Evolutionary conservation across 2,113 vertebrate species (phyloP).

Genomic region (Corvus moneduloides): DNA sequence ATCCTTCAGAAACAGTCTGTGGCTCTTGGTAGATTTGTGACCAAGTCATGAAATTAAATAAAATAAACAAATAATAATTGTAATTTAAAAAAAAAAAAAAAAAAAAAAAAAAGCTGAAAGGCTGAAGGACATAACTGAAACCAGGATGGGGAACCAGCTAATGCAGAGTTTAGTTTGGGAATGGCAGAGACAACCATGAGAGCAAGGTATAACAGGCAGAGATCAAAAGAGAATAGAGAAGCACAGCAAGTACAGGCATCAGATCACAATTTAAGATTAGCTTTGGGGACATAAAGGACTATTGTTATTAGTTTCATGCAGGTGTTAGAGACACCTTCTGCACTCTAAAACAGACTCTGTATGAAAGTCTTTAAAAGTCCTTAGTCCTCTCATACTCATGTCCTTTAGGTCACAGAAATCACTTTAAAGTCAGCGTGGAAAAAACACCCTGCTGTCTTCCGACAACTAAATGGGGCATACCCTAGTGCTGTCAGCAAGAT

Average conservation of each 20-base stretch:
- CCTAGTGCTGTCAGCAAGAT: conserved; percentile 14
- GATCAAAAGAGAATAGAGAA: not conserved
- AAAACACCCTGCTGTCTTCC: not conserved
- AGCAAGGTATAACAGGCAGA: not conserved
- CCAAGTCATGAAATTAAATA: not conserved
- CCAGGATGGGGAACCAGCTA: not conserved
- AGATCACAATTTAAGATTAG: not conserved
- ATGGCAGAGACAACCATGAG: not conserved
- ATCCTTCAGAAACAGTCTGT: not conserved
- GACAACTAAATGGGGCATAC: conserved; percentile 9
- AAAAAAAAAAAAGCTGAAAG: not conserved
- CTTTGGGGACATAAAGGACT: not conserved
- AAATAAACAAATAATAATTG: not conserved
- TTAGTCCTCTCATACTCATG: not conserved
- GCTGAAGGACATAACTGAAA: not conserved
- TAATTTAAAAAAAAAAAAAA: not conserved
- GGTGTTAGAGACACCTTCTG: not conserved
- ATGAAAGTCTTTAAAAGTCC: not conserved
- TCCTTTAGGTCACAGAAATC: conserved; percentile 6
- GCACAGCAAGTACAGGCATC: not conserved
- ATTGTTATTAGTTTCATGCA: not conserved
- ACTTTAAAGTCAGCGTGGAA: not conserved
- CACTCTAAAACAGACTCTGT: not conserved
- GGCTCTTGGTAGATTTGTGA: not conserved
- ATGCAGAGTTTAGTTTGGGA: not conserved